phyloP scores from a whole-genome alignment of 2,888 invertebrate species.

The Cosmia trapezina region DNA sequence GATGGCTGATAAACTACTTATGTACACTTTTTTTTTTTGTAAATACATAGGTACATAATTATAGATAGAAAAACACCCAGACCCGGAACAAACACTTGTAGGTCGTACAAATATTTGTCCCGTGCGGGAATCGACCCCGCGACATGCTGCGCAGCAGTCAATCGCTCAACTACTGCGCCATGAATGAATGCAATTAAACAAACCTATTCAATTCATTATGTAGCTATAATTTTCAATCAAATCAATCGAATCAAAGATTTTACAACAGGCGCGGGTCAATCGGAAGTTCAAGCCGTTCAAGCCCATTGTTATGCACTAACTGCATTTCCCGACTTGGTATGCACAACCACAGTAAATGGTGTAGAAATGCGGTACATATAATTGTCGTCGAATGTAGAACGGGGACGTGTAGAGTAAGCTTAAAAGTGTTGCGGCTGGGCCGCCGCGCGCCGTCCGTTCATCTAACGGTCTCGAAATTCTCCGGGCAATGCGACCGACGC shows the following conservation, averaged over 20 bases:
- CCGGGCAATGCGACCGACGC: constrained; percentile 52
- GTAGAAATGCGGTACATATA: constrained; percentile 48
- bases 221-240: not conserved
- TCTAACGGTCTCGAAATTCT: constrained; percentile 81
- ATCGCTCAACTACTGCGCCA: no score
- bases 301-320: constrained; percentile 54
- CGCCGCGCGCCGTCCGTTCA: constrained; percentile 71
- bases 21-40: no score
- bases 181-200: not conserved
- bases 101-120: no score
- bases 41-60: no score
- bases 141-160: no score
- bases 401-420: constrained; percentile 65
- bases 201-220: not conserved
- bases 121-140: no score
- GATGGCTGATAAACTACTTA: no score
- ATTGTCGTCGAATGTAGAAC: constrained; percentile 67
- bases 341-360: constrained; percentile 29
- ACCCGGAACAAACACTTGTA: no score
- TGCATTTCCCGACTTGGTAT: constrained; percentile 54
- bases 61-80: no score
- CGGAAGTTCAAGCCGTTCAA: constrained; percentile 22
- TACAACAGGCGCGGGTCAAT: constrained; percentile 8
- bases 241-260: constrained; percentile 1
- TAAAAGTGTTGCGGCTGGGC: constrained; percentile 61